Conservation (phyloP, 2,113 vertebrate genomes). For the Melanocharis versteri region DNA sequence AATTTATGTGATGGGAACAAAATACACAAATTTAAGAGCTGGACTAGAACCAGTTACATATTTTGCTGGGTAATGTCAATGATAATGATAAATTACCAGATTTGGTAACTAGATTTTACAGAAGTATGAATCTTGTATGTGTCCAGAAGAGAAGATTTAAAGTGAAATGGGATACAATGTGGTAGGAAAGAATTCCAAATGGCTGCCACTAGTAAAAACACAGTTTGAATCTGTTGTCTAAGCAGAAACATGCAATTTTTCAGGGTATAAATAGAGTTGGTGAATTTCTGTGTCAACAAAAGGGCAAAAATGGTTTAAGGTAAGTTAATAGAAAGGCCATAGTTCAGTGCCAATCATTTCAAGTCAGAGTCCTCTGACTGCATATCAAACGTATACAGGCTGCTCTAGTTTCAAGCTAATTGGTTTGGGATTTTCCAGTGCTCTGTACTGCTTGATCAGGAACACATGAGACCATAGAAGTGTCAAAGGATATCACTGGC, state of each 20-base stretch:
- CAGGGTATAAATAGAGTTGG: neutral
- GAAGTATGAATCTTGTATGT: neutral
- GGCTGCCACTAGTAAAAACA: slow-evolving; percentile 4
- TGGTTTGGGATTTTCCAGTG: slow-evolving; percentile 49
- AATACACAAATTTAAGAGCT: neutral
- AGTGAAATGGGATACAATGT: slow-evolving; percentile 20
- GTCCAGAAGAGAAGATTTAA: slow-evolving; percentile 37
- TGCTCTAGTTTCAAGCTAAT: slow-evolving; percentile 55
- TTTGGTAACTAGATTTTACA: slow-evolving; percentile 11
- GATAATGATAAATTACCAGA: slow-evolving; percentile 1
- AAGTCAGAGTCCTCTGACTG: slow-evolving; percentile 47
- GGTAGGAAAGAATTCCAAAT: slow-evolving; percentile 48
- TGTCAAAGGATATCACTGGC: slow-evolving; percentile 54
- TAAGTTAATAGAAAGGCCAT: slow-evolving; percentile 36
- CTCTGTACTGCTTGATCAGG: slow-evolving; percentile 58
- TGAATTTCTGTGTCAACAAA: slow-evolving; percentile 33
- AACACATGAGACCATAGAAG: slow-evolving; percentile 59
- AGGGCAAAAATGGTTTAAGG: slow-evolving; percentile 31
- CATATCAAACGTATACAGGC: slow-evolving; percentile 25
- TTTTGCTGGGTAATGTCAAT: neutral
- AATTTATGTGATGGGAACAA: neutral
- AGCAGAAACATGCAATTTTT: slow-evolving; percentile 20
- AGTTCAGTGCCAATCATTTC: slow-evolving; percentile 39
- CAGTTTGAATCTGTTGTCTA: slow-evolving; percentile 21
- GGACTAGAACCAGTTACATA: neutral